phyloP scores from a whole-genome alignment of 2,797 vertebrate genomes.

The Lepidocolaptes lacrymiger region DNA sequence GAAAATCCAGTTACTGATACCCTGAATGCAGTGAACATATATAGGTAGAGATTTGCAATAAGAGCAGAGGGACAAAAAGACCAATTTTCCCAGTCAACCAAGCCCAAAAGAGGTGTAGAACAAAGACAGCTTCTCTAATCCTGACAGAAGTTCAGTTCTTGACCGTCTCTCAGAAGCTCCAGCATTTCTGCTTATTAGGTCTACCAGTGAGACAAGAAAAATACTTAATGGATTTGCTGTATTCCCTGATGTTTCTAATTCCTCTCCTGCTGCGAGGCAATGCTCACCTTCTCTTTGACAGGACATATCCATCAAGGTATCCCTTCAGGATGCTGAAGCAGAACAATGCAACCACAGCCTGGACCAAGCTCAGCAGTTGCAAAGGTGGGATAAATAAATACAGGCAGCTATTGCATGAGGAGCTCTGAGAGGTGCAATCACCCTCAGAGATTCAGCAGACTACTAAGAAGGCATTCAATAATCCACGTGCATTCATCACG shows the following conservation, averaged over 20 bases:
- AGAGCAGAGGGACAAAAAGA: background rate
- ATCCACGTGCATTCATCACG: background rate
- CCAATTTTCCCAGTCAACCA: background rate
- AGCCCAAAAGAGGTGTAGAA: background rate
- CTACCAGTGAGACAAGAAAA: background rate
- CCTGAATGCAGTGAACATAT: background rate
- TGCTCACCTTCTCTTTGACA: slow-evolving; percentile 1
- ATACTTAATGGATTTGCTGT: background rate
- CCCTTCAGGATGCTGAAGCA: background rate
- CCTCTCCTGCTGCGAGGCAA: background rate
- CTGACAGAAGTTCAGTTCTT: background rate
- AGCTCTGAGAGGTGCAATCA: background rate
- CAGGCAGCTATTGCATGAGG: background rate
- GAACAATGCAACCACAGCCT: background rate
- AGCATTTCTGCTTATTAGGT: background rate
- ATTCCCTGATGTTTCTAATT: slow-evolving; percentile 18
- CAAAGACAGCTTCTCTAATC: background rate
- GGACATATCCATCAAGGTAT: background rate
- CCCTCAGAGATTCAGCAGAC: background rate
- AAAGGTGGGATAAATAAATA: background rate
- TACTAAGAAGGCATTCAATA: background rate
- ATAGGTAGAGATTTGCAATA: background rate
- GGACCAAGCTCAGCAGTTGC: background rate
- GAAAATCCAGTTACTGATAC: background rate
- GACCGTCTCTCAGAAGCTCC: background rate